Conservation (phyloP, 2,113 vertebrate species). For the Burhinus oedicnemus region DNA sequence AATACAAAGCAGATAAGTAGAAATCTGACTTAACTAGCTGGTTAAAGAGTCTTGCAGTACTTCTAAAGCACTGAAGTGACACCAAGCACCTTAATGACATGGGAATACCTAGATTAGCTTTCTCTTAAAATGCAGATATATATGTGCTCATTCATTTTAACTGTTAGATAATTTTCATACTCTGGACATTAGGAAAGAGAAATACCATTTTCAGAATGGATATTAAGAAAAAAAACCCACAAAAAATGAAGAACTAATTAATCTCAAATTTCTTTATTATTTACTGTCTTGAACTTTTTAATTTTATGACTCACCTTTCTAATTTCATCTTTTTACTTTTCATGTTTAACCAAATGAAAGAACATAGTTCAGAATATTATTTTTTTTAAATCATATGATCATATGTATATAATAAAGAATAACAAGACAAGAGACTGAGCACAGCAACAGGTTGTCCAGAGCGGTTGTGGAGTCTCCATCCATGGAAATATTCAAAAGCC, state of each 20-base stretch:
- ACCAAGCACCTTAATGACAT: not conserved
- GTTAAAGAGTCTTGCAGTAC: not conserved
- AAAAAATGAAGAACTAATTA: not conserved
- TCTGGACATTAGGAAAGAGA: not conserved
- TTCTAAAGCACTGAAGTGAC: not conserved
- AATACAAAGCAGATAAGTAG: not conserved
- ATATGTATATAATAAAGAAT: not conserved
- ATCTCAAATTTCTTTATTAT: not conserved
- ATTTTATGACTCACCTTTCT: not conserved
- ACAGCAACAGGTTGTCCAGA: not conserved
- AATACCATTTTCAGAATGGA: not conserved
- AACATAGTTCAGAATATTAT: not conserved
- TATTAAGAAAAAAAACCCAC: not conserved
- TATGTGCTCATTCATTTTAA: not conserved
- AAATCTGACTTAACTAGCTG: not conserved
- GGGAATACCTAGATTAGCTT: not conserved
- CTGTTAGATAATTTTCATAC: not conserved
- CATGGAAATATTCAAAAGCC: not conserved
- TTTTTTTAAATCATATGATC: not conserved
- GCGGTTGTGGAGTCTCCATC: not conserved
- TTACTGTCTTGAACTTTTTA: not conserved
- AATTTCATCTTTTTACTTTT: not conserved
- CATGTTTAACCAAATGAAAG: not conserved
- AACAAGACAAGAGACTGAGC: not conserved
- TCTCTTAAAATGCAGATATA: not conserved